A percentile compares a stretch with the other conserved stretches of the same genome.
These are phyloP conservation scores for Synanthedon andrenaeformis DNA, from an alignment of 2,888 invertebrate species.

Conservation along the genomic window DNA sequence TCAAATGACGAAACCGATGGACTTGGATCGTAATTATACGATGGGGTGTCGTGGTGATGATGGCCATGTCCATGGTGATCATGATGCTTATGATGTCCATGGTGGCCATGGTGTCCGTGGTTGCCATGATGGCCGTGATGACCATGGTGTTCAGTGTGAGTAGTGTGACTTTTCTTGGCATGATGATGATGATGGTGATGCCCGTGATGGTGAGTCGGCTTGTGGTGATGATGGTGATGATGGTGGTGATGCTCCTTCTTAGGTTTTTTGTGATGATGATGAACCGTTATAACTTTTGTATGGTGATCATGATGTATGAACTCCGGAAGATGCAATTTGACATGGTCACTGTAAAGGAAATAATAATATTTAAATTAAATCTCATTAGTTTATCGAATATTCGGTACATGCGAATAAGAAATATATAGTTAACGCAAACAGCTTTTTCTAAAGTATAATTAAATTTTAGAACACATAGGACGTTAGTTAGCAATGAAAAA, in stretches of 20 bases:
- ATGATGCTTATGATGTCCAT: slow-evolving; percentile 15
- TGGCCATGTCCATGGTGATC: slow-evolving; percentile 26
- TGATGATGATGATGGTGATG: slow-evolving; percentile 48
- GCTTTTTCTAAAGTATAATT: no score
- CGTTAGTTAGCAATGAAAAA: no score
- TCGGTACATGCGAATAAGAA: no score
- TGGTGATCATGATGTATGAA: slow-evolving; percentile 71
- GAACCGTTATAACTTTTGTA: slow-evolving; percentile 71
- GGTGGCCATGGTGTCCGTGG: slow-evolving; percentile 12
- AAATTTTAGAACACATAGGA: no score
- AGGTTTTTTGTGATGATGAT: slow-evolving; percentile 63
- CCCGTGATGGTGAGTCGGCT: slow-evolving; percentile 30
- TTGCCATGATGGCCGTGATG: slow-evolving; percentile 24
- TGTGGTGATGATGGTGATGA: slow-evolving; percentile 35
- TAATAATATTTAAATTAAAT: background rate
- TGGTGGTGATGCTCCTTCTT: slow-evolving; percentile 60
- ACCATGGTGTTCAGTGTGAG: slow-evolving; percentile 6
- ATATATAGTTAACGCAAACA: no score
- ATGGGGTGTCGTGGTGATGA: slow-evolving; percentile 29
- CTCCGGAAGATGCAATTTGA: slow-evolving; percentile 71
- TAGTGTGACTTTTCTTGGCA: slow-evolving; percentile 24
- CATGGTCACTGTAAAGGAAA: slow-evolving; percentile 61
- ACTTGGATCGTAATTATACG: slow-evolving; percentile 25
- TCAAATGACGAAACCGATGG: slow-evolving; percentile 25
- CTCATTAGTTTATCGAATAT: no score